Evolutionary conservation across 2,797 vertebrate species (phyloP).

Genomic region (Ptychadena robeensis): DNA sequence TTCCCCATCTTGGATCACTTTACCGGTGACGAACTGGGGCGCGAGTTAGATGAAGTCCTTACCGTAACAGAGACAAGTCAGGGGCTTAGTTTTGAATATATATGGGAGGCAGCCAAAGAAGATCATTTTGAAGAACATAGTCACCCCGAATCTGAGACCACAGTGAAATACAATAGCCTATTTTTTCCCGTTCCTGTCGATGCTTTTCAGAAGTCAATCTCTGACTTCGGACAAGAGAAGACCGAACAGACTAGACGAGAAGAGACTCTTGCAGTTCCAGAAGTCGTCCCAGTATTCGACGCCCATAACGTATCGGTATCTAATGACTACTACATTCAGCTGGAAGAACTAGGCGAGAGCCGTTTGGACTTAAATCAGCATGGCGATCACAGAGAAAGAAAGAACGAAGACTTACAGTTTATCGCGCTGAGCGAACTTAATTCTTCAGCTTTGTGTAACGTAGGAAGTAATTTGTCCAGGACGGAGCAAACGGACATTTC

Average conservation of each 20-base stretch:
- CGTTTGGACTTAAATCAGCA: constrained; percentile 73
- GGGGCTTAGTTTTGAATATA: constrained; percentile 96
- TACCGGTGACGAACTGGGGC: constrained; percentile 83
- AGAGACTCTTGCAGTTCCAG: constrained; percentile 76
- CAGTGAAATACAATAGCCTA: constrained; percentile 90
- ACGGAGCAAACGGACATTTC: constrained; percentile 78
- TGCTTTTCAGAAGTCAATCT: constrained; percentile 85
- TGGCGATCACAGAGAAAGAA: constrained; percentile 66
- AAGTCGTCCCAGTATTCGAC: constrained; percentile 91
- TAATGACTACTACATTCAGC: constrained; percentile 92
- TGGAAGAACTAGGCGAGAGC: constrained; percentile 88
- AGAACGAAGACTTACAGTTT: constrained; percentile 71
- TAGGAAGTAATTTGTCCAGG: constrained; percentile 65
- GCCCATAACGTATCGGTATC: constrained; percentile 87
- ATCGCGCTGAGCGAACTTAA: constrained; percentile 82
- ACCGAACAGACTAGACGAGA: constrained; percentile 72
- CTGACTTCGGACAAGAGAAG: constrained; percentile 74
- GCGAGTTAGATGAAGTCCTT: constrained; percentile 95
- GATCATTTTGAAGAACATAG: constrained; percentile 86
- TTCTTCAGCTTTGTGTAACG: constrained; percentile 87
- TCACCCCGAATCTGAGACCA: constrained; percentile 80
- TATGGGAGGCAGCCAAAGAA: constrained; percentile 96
- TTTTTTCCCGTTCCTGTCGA: constrained; percentile 89
- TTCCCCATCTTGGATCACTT: constrained; percentile 95
- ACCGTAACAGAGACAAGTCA: constrained; percentile 97